These are phyloP conservation scores for Aldabrachelys gigantea DNA, from an alignment of 2,113 vertebrate genomes.

Conservation along the genomic window DNA sequence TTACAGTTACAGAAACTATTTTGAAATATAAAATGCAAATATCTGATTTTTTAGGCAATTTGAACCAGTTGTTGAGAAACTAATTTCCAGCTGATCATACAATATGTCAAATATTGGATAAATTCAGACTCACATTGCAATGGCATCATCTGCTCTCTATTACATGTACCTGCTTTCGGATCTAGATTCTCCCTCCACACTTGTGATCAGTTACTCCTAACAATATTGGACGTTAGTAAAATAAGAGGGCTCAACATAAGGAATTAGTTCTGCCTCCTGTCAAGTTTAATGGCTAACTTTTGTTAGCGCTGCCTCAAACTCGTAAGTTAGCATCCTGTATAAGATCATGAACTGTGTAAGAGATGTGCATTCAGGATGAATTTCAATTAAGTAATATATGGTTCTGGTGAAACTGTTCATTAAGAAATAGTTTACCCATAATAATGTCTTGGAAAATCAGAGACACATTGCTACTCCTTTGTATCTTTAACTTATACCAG, in stretches of 20 bases:
- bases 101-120: neutral
- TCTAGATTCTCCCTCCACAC: neutral
- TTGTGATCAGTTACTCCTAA: neutral
- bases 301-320: fast-evolving
- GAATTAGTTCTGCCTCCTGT: neutral
- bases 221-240: neutral
- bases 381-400: neutral
- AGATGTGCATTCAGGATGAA: neutral
- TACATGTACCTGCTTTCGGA: neutral
- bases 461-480: neutral
- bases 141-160: neutral
- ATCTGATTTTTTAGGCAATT: neutral
- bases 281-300: neutral
- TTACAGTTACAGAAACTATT: neutral
- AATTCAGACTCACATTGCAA: neutral
- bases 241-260: neutral
- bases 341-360: neutral
- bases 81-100: neutral
- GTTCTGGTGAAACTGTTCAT: neutral
- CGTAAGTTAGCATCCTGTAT: neutral
- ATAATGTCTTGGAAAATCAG: neutral
- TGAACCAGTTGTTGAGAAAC: neutral
- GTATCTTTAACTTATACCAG: neutral
- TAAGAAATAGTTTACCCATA: neutral
- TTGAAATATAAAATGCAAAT: neutral